These are phyloP conservation scores for Nasonia longicornis DNA, from an alignment of 1,140 invertebrate species.

Conservation along the genomic window DNA sequence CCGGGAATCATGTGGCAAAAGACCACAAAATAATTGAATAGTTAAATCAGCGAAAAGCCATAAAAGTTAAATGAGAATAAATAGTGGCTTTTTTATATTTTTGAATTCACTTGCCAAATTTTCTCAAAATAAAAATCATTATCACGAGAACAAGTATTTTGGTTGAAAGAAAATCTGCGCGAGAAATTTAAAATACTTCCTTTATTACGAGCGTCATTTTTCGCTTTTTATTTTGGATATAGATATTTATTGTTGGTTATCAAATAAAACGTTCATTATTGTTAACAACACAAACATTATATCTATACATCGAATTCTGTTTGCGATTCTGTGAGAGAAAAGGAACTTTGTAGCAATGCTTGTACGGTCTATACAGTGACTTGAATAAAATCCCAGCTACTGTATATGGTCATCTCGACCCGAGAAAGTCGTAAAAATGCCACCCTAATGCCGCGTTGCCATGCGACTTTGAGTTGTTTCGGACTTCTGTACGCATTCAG, in stretches of 20 bases:
- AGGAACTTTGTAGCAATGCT: not conserved
- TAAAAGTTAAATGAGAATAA: not conserved
- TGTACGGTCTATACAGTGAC: not conserved
- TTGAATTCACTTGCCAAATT: not conserved
- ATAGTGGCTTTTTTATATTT: not conserved
- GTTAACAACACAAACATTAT: too few species aligned
- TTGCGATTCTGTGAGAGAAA: not conserved
- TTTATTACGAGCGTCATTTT: too few species aligned
- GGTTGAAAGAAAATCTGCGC: too few species aligned
- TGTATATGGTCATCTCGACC: constrained; percentile 31
- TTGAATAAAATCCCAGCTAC: constrained; percentile 16
- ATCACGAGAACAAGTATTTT: too few species aligned
- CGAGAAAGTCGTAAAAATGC: constrained; percentile 52
- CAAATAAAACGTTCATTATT: too few species aligned
- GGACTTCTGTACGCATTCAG: constrained; percentile 26
- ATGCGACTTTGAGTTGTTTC: constrained; percentile 48
- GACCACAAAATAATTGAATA: constrained; percentile 20
- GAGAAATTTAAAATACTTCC: too few species aligned
- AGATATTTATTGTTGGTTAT: too few species aligned
- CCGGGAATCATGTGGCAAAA: constrained; percentile 38
- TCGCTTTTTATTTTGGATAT: too few species aligned
- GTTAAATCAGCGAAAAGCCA: not conserved
- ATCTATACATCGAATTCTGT: not conserved
- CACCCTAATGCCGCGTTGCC: constrained; percentile 45
- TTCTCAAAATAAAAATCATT: too few species aligned